A percentile compares a stretch with the other conserved stretches of the same genome.
Evolutionary conservation across 2,888 invertebrate species (phyloP).

Genomic region (Drosophila bunnanda): DNA sequence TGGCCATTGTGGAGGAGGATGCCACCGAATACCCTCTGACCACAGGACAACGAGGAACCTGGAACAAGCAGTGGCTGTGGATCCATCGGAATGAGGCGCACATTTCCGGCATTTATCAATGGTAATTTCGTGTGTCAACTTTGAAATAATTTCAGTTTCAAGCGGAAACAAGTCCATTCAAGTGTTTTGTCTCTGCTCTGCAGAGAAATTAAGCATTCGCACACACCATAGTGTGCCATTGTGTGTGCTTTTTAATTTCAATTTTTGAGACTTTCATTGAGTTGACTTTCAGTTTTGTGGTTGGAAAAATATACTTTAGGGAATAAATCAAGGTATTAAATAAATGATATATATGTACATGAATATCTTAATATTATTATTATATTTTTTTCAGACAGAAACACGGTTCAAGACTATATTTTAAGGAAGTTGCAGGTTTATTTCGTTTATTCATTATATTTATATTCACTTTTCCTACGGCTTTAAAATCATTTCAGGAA

Average conservation of each 20-base stretch:
- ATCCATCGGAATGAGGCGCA: constrained; percentile 22
- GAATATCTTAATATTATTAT: too few relatives aligned
- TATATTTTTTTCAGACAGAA: too few relatives aligned
- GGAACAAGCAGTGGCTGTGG: constrained; percentile 19
- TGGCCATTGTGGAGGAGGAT: constrained; percentile 38
- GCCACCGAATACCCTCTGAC: constrained; percentile 9
- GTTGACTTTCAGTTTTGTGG: background rate
- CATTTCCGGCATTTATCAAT: constrained; percentile 63
- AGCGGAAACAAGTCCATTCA: constrained; percentile 47
- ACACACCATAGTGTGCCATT: background rate
- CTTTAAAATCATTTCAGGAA: background rate
- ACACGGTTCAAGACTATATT: too few relatives aligned
- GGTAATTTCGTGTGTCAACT: constrained; percentile 64
- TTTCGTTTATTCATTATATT: too few relatives aligned
- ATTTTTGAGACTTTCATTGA: background rate
- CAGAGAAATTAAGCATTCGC: constrained; percentile 20
- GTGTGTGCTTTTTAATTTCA: background rate
- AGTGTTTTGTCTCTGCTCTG: constrained; percentile 19
- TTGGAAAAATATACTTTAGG: background rate
- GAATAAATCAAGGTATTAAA: background rate
- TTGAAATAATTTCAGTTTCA: constrained; percentile 48
- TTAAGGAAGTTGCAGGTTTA: too few relatives aligned
- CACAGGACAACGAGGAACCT: background rate
- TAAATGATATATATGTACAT: too few relatives aligned
- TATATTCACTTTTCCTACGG: background rate